phyloP scores from a whole-genome alignment of 2,888 invertebrate species.

The Cheilosia scutellata region DNA sequence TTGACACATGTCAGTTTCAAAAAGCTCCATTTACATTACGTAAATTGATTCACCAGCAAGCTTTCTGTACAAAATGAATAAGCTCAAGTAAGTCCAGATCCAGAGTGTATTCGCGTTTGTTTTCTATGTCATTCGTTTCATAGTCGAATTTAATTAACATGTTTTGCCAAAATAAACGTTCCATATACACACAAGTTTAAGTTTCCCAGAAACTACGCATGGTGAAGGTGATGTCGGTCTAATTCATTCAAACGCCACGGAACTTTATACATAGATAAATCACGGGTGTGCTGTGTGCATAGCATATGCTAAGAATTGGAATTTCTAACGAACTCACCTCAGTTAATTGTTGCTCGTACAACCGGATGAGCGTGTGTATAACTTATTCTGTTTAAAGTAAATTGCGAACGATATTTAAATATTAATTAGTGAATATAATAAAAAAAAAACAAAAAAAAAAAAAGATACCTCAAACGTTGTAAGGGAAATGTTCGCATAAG shows the following conservation, averaged over 20 bases:
- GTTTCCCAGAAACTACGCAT: not conserved
- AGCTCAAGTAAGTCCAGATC: not conserved
- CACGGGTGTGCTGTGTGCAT: not conserved
- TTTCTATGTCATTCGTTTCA: not conserved
- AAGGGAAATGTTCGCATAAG: not conserved
- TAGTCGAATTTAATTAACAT: conserved; percentile 17
- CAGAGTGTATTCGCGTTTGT: not conserved
- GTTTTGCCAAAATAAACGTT: conserved; percentile 12
- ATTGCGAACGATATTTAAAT: conserved; percentile 18
- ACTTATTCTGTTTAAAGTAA: not conserved
- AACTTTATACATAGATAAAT: conserved; percentile 37
- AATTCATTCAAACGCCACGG: conserved; percentile 7
- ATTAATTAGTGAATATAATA: not conserved
- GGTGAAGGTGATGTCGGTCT: not conserved
- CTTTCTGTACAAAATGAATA: not conserved
- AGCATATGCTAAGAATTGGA: not conserved
- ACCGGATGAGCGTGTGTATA: conserved; percentile 33
- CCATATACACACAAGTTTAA: not conserved
- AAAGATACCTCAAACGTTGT: not conserved
- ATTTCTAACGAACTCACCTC: conserved; percentile 50
- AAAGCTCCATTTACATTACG: conserved; percentile 22
- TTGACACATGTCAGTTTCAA: not conserved
- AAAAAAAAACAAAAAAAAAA: conserved; percentile 2
- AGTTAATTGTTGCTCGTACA: conserved; percentile 42
- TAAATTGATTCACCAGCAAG: not conserved